Evolutionary conservation across 1,140 invertebrate genomes (phyloP).

Genomic region (Archivesica marissinica): DNA sequence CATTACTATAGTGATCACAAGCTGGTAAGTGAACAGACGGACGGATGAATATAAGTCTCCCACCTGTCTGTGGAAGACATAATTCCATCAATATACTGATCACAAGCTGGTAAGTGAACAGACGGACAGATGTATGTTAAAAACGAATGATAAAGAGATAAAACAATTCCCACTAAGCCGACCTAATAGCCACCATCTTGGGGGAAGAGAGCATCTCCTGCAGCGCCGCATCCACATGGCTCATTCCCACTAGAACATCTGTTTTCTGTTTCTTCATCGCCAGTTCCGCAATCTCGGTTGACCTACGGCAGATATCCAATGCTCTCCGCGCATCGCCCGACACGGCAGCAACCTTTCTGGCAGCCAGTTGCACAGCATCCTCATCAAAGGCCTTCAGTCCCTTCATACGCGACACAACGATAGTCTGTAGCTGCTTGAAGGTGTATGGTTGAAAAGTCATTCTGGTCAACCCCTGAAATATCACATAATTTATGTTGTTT

Average conservation of each 20-base stretch:
- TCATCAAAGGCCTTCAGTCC: slow-evolving; percentile 83
- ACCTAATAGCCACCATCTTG: slow-evolving; percentile 92
- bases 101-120: too few species aligned
- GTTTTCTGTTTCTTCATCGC: slow-evolving; percentile 68
- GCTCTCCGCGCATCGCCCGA: slow-evolving; percentile 98
- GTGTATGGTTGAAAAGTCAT: slow-evolving; percentile 98
- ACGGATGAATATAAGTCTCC: too few species aligned
- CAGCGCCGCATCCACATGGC: slow-evolving; percentile 92
- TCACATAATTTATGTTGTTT: too few species aligned
- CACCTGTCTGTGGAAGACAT: too few species aligned
- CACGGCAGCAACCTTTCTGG: slow-evolving; percentile 96
- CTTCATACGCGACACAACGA: slow-evolving; percentile 85
- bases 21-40: too few species aligned
- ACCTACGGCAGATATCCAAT: slow-evolving; percentile 95
- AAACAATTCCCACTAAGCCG: slow-evolving; percentile 37
- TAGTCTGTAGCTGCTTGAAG: slow-evolving; percentile 93
- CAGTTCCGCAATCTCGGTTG: slow-evolving; percentile 93
- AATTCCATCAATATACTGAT: too few species aligned
- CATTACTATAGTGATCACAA: too few species aligned
- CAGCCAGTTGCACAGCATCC: slow-evolving; percentile 95
- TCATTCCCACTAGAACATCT: slow-evolving; percentile 87
- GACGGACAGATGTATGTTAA: too few species aligned
- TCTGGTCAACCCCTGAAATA: slow-evolving; percentile 92
- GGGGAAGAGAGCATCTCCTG: slow-evolving; percentile 95
- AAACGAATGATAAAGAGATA: too few species aligned